These are phyloP conservation scores for Mola mola DNA, from an alignment of 2,113 vertebrate genomes.

Conservation along the genomic window DNA sequence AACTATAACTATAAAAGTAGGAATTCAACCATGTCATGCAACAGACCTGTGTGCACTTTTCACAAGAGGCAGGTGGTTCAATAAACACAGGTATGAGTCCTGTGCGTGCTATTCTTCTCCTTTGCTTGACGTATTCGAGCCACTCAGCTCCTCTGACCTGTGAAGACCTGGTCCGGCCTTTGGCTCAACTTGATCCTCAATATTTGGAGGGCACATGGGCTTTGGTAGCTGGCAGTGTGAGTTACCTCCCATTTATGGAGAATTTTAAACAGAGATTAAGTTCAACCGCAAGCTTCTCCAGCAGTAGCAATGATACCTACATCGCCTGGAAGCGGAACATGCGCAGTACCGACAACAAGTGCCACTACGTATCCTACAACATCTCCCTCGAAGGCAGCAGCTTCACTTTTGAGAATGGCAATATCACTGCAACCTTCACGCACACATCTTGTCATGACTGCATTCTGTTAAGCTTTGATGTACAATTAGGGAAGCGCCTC, in stretches of 20 bases:
- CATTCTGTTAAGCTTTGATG: slow-evolving; percentile 31
- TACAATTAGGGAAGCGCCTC: neutral
- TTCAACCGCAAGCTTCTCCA: neutral
- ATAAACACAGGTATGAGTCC: slow-evolving; percentile 1
- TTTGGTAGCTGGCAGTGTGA: slow-evolving; percentile 24
- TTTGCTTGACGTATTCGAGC: slow-evolving; percentile 20
- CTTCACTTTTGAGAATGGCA: slow-evolving; percentile 5
- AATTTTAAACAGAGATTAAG: neutral
- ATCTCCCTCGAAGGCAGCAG: slow-evolving; percentile 31
- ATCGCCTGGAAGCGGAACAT: slow-evolving; percentile 5
- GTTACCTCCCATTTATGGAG: neutral
- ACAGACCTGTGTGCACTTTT: neutral
- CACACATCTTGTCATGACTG: slow-evolving; percentile 45
- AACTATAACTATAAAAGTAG: neutral
- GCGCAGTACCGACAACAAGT: neutral
- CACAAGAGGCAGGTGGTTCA: no score
- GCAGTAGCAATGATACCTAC: neutral
- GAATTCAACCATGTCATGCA: neutral
- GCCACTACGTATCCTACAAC: slow-evolving; percentile 2
- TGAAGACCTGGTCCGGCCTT: slow-evolving; percentile 34
- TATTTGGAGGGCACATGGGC: slow-evolving; percentile 21
- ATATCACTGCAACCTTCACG: slow-evolving; percentile 20
- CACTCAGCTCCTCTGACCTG: slow-evolving; percentile 41
- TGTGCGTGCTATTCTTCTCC: neutral
- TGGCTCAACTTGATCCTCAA: slow-evolving; percentile 12